phyloP scores from a whole-genome alignment of 2,797 vertebrate species.

The Tragelaphus eurycerus region DNA sequence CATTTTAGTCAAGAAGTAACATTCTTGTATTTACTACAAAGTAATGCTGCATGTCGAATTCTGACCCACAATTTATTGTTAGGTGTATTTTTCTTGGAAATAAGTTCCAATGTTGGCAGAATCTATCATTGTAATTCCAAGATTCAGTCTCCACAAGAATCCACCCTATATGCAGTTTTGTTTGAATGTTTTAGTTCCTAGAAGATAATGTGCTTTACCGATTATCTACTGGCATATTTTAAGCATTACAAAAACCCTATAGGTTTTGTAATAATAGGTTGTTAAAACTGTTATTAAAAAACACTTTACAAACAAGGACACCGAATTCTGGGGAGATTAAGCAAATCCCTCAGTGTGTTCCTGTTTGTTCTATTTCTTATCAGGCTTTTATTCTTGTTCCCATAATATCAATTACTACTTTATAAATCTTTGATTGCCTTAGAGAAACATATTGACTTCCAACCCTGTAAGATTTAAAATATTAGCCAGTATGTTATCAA shows the following conservation, averaged over 20 bases:
- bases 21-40: neutral
- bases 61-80: neutral
- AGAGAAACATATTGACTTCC: neutral
- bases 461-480: neutral
- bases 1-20: neutral
- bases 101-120: neutral
- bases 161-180: neutral
- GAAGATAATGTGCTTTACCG: neutral
- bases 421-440: neutral
- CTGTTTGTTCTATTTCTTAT: neutral
- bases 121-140: neutral
- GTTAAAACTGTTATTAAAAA: neutral
- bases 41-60: neutral
- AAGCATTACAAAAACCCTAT: neutral
- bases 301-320: neutral
- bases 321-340: neutral
- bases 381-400: neutral
- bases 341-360: neutral
- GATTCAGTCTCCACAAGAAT: neutral
- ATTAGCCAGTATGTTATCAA: neutral
- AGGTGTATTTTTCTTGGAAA: neutral
- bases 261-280: neutral
- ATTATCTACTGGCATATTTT: neutral
- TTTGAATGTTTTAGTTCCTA: neutral
- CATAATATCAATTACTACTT: neutral